Evolutionary conservation across 1,140 invertebrate species (phyloP), one percentile per base, ranked within the genome.

Genomic region (Dendroctonus valens): DNA sequence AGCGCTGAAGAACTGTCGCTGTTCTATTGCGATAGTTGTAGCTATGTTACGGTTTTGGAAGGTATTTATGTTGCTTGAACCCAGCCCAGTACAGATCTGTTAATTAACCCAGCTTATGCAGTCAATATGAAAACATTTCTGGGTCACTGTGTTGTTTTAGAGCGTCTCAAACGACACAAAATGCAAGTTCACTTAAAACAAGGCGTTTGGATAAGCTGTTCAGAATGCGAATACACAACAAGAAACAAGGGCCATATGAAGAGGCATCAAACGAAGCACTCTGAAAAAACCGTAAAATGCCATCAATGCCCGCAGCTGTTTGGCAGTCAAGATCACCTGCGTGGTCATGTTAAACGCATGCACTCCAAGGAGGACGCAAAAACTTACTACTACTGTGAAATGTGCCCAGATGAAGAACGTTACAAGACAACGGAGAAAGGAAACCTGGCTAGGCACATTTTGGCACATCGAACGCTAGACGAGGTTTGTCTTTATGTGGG

Each of bases 391-490:
- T 63, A 63, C 38, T 63, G 60, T 39, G 60, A 63, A 39, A 54
- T 63, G 52, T 63, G 60, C 26, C 60, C 60, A 5, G 54, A 63
- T n/a, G 60, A 63, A 44, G 8, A 54, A 12, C 60, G 41, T 8
- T 63, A 63, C 42, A 63, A 55, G 41, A 63, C 60, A 8, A 63
- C 52, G 3, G 60, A 63, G 48, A 63, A 63, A 51, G 51, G 41
- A n/a, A 63, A 63, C 39, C 48, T 63, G 51, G 41, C 52, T 14
- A 53, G 60, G 12, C 60, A 63, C 40, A 46, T 48, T 12, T 54
- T 63, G 12, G 52, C 52, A 2, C 60, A 63, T 48, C 12, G 60
- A n/a, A 63, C 60, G 37, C 14, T 63, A 14, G 60, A 63, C 15
- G 60, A 63, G 41, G 60, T 63, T 54, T 42, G 39, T 49, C 7